Evolutionary conservation across 2,888 invertebrate species (phyloP).

Genomic region (Volucella zonaria): DNA sequence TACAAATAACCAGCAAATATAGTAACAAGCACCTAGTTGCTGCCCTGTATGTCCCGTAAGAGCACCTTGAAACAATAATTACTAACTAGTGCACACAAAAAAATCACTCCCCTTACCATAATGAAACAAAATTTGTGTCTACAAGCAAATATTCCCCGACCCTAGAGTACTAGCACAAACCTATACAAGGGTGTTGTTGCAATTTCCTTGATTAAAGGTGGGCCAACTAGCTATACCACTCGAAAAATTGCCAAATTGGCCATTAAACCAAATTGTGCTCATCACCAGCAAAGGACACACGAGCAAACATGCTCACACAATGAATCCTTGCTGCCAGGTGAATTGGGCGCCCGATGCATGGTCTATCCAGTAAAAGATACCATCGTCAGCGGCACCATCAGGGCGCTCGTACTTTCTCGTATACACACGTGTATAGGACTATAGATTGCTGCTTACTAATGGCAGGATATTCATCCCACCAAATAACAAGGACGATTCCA

Average conservation of each 20-base stretch:
- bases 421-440: no score
- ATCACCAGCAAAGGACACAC: constrained; percentile 39
- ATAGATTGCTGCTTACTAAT: no score
- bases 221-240: constrained; percentile 42
- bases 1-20: constrained; percentile 27
- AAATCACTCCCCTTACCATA: constrained; percentile 14
- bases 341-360: constrained; percentile 58
- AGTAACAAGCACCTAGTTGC: constrained; percentile 6
- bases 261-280: constrained; percentile 70
- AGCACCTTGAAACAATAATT: constrained; percentile 37
- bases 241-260: constrained; percentile 66
- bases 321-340: constrained; percentile 12
- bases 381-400: constrained; percentile 29
- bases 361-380: constrained; percentile 36
- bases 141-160: constrained; percentile 28
- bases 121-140: constrained; percentile 36
- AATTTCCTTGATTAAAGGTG: constrained; percentile 57
- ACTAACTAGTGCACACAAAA: constrained; percentile 33
- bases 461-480: constrained; percentile 24
- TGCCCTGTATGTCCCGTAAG: background rate
- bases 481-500: constrained; percentile 9
- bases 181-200: constrained; percentile 25
- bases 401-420: constrained; percentile 4
- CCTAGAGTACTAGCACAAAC: background rate
- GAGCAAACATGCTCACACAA: constrained; percentile 28